Base-by-base conservation (phyloP, 37 sponge, comb jelly and placozoan species). In the Agelas oroides region DNA sequence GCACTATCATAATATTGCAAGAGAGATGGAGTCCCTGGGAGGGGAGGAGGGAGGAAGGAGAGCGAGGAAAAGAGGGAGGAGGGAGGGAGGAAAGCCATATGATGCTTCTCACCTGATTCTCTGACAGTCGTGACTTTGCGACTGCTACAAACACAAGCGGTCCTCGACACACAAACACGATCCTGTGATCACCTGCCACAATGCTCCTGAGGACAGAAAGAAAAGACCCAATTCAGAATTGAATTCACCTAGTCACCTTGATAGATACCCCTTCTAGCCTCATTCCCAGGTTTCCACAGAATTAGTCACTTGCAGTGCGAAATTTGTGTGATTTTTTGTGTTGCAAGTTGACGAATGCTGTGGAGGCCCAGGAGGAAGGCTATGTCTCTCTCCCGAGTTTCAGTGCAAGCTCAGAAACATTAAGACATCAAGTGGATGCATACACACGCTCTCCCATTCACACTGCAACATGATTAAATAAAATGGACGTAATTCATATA, bases 81-180 rank as follows among this genome's bases (percentile, higher is more conserved):
- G 46, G 46, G 46, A 46, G 46, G 46, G 46, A 46, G 8, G 46
- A 8, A 46, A 12, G 8, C 46, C n/a, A n/a, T n/a, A n/a, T n/a
- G n/a, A n/a, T n/a, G n/a, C n/a, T 46, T 3, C 55, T 25, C 35
- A 97, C 88, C 92, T 93, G 96, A 55, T 75, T 65, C 59, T 89
- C 90, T 15, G 90, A 89, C 81, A 91, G 92, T 24, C 59, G 36
- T 31, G 86, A 52, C 15, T 80, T 59, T 16, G 94, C 52, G 6
- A 93, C 90, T 38, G 94, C 85, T 13, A 95, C 94, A 19, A 95
- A 77, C 16, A 91, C 78, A 23, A 97, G 80, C 31, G 90, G 96
- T 36, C 81, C 82, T 62, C 75, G 70, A 58, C 57, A 61, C 53
- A 88, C 35, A 71, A 97, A 97, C 67, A 95, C 96, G 80, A 95